A percentile compares a stretch with the other conserved stretches of the same genome.
Conservation (phyloP, 2,113 vertebrate species). For the Geothlypis trichas region DNA sequence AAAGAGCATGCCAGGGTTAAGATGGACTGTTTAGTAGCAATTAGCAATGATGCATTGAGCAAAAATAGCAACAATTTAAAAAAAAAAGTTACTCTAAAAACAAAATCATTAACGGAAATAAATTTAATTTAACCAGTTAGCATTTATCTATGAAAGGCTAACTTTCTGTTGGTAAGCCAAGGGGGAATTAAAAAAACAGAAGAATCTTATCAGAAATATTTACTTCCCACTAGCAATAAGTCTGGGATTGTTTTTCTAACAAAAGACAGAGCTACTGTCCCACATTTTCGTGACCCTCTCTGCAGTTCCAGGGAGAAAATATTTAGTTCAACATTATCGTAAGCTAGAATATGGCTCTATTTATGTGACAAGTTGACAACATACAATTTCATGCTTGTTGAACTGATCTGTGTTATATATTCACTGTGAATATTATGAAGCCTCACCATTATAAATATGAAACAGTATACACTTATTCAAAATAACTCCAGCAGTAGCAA, state of each 20-base stretch:
- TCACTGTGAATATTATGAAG: conserved; percentile 79
- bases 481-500: conserved; percentile 77
- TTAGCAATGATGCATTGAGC: conserved; percentile 59
- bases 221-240: conserved; percentile 33
- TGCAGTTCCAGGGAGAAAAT: conserved; percentile 61
- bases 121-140: conserved; percentile 65
- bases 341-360: conserved; percentile 79
- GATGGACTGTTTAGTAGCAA: conserved; percentile 60
- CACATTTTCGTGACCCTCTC: conserved; percentile 51
- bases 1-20: conserved; percentile 45
- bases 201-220: conserved; percentile 4
- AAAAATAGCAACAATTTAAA: conserved; percentile 53
- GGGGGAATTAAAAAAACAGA: background rate
- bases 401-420: conserved; percentile 83
- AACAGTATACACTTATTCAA: conserved; percentile 83
- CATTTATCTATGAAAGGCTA: conserved; percentile 48
- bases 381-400: conserved; percentile 86
- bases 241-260: background rate
- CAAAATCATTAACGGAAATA: conserved; percentile 47
- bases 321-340: conserved; percentile 75
- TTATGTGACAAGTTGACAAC: conserved; percentile 85
- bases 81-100: conserved; percentile 41
- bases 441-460: conserved; percentile 82
- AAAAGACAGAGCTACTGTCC: conserved; percentile 37
- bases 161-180: conserved; percentile 10